phyloP scores from a whole-genome alignment of 1,140 invertebrate species.

The Drosophila orena region DNA sequence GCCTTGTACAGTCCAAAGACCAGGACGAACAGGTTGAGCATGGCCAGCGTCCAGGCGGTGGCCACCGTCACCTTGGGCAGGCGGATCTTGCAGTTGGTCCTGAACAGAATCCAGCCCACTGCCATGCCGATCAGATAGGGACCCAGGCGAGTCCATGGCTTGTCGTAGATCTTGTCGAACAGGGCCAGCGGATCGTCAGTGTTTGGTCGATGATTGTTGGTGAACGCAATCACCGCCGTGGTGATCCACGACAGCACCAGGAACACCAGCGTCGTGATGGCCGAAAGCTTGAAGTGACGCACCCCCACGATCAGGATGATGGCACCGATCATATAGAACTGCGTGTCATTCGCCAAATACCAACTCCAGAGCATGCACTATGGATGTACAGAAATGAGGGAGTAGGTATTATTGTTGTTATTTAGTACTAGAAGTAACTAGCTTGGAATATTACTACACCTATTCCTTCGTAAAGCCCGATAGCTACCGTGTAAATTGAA shows the following conservation, averaged over 20 bases:
- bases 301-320: conserved; percentile 90
- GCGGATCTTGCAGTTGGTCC: conserved; percentile 91
- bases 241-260: conserved; percentile 91
- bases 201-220: conserved; percentile 91
- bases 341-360: conserved; percentile 94
- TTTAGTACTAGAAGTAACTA: not conserved
- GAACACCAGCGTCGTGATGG: conserved; percentile 87
- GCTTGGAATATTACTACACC: not conserved
- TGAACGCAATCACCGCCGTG: conserved; percentile 91
- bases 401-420: too few species aligned
- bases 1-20: conserved; percentile 91
- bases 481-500: too few species aligned
- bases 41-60: conserved; percentile 89
- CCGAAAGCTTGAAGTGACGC: conserved; percentile 91
- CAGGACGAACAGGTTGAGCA: conserved; percentile 88
- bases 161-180: conserved; percentile 95
- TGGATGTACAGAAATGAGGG: not conserved
- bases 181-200: conserved; percentile 92
- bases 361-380: conserved; percentile 96
- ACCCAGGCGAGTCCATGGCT: conserved; percentile 93
- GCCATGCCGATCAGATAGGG: conserved; percentile 93
- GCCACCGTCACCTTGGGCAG: conserved; percentile 90
- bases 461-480: too few species aligned
- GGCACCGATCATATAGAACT: conserved; percentile 92
- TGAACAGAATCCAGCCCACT: conserved; percentile 93